phyloP scores from a whole-genome alignment of 1,140 invertebrate genomes.

The Telenomus remus region DNA sequence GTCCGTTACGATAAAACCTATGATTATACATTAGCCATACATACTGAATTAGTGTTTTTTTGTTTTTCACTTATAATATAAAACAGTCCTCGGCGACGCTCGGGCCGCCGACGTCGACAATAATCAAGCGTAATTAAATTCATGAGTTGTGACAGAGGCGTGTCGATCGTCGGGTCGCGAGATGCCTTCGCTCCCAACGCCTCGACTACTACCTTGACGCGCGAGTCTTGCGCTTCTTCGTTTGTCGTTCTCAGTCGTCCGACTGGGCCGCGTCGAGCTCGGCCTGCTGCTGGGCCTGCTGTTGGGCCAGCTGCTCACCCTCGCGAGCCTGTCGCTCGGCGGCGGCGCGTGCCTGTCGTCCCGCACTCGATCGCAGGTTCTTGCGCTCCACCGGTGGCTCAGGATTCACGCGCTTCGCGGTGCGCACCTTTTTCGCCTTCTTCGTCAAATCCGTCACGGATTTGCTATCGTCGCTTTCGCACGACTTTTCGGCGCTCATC shows the following conservation, averaged over 20 bases:
- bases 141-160: conserved; percentile 8
- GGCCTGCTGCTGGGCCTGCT: conserved; percentile 54
- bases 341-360: conserved; percentile 72
- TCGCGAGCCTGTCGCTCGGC: conserved; percentile 72
- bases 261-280: conserved; percentile 63
- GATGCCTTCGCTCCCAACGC: not conserved
- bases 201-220: conserved; percentile 35
- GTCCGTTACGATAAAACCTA: conserved; percentile 62
- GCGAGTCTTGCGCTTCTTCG: conserved; percentile 44
- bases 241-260: conserved; percentile 62
- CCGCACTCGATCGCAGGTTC: conserved; percentile 73
- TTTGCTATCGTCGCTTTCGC: conserved; percentile 2
- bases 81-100: conserved; percentile 71
- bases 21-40: conserved; percentile 70
- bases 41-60: conserved; percentile 68
- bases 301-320: conserved; percentile 64
- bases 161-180: not conserved
- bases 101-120: conserved; percentile 60
- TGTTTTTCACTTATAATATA: conserved; percentile 67
- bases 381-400: conserved; percentile 73
- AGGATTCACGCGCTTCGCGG: conserved; percentile 66
- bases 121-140: conserved; percentile 57
- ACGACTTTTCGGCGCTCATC: conserved; percentile 18
- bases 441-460: conserved; percentile 18
- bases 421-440: conserved; percentile 69